A percentile compares a stretch with the other conserved stretches of the same genome.
phyloP scores from a whole-genome alignment of 2,797 vertebrate species.

The Amblyraja radiata region DNA sequence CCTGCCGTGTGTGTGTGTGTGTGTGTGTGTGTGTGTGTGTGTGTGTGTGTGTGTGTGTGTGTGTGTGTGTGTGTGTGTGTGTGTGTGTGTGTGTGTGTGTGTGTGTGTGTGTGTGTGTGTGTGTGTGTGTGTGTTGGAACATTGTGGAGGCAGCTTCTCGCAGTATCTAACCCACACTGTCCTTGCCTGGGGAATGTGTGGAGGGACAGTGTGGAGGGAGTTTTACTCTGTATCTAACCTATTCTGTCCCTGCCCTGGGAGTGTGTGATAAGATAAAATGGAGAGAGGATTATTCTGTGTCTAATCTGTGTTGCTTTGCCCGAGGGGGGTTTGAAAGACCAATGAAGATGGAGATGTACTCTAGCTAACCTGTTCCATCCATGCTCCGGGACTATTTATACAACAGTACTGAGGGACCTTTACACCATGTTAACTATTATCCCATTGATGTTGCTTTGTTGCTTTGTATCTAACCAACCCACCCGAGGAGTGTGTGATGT shows the following conservation, averaged over 20 bases:
- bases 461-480: too few species aligned
- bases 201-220: neutral
- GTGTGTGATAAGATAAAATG: neutral
- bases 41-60: too few species aligned
- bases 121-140: neutral
- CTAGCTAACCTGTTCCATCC: neutral
- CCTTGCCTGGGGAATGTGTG: neutral
- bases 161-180: neutral
- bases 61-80: too few species aligned
- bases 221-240: neutral
- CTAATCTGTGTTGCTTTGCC: neutral
- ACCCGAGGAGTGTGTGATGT: too few species aligned
- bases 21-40: too few species aligned
- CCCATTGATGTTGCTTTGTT: too few species aligned
- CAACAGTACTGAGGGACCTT: too few species aligned
- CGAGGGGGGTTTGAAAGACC: neutral
- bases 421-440: too few species aligned
- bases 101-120: too few species aligned
- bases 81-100: too few species aligned
- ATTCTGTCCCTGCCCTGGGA: neutral
- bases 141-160: neutral
- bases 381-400: neutral
- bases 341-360: neutral
- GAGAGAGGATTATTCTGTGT: neutral
- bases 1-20: neutral